Base-by-base conservation (phyloP, 2,113 vertebrate species). In the Benitochromis conjunctus region DNA sequence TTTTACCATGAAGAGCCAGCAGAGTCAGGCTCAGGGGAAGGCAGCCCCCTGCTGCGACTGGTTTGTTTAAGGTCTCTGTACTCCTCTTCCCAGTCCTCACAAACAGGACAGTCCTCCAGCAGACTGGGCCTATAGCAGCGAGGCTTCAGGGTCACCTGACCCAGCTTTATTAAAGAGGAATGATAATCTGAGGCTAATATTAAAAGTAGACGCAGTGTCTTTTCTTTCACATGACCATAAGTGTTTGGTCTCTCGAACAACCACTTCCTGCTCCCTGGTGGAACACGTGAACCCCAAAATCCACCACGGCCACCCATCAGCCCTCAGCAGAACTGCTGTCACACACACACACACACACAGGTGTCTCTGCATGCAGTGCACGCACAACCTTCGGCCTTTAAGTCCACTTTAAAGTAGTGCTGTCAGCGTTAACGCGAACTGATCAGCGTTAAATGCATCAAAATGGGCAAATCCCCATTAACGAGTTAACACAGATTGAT, bases 261-360 rank as follows among this genome's bases (percentile, higher is more conserved):
- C 79, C 80, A 88, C 79, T 81, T 87, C 82, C 91, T 93, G 89
- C 80, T 90, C 79, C 92, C 80, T 83, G 84, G 90, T 84, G 85
- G 77, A 83, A 46, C 74, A 79, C 43, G 36, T 86, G 54, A 85
- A 82, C 55, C 88, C 81, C 46, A 84, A 3, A 12, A 34, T 18
- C 76, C 55, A 51, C 46, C 64, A 21, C 43, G 36, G 51, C 29
- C 71, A 54, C 71, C 89, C 77, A 87, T 81, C 60, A 89, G 46
- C 46, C 87, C 89, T 62, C 43, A 36, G 83, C 87, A 90, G 92
- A 92, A 79, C 48, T 24, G 80, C 90, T 92, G 91, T 91, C 92
- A 94, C 84, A 88, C 90, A 92, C 80, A 64, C 24, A 48, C 92
- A 94, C 84, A 88, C 90, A 92, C 80, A 64, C 24, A 48, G 53